Percentiles rank a stretch among this genome's conserved stretches.
Conservation (phyloP, 2,113 vertebrate species). For the Daboia siamensis region DNA sequence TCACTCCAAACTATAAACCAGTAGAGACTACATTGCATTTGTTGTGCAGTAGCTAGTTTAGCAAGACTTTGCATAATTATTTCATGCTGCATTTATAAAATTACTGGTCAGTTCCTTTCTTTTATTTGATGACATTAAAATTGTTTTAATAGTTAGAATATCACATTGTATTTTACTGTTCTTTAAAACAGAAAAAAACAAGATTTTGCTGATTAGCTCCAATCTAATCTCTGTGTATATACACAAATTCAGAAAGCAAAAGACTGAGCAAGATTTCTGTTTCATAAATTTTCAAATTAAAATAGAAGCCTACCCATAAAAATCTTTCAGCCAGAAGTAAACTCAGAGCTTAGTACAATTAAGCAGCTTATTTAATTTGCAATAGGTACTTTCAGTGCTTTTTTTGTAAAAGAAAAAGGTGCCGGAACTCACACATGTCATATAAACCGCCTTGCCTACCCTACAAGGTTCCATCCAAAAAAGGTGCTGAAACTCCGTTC, state of each 20-base stretch:
- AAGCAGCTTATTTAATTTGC: not conserved
- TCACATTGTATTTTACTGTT: not conserved
- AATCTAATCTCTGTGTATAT: not conserved
- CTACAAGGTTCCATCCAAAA: too few species aligned
- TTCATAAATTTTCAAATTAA: constrained; percentile 1
- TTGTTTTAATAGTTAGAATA: not conserved
- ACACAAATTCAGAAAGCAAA: not conserved
- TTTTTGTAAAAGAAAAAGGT: too few species aligned
- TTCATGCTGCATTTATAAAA: constrained; percentile 10
- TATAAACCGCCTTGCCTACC: too few species aligned
- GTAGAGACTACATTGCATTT: constrained; percentile 1
- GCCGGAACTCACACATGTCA: too few species aligned
- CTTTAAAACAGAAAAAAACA: not conserved
- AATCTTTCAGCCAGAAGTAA: not conserved
- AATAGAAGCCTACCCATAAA: not conserved
- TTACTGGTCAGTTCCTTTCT: constrained; percentile 11
- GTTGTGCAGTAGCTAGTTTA: constrained; percentile 11
- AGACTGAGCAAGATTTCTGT: not conserved
- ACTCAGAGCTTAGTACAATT: not conserved
- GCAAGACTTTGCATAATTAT: not conserved
- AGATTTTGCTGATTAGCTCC: not conserved
- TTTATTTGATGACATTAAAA: not conserved
- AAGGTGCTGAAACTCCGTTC: too few species aligned
- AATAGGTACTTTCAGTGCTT: not conserved
- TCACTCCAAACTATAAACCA: constrained; percentile 24